phyloP scores from a whole-genome alignment of 2,113 vertebrate genomes.

The Corythaixoides concolor region DNA sequence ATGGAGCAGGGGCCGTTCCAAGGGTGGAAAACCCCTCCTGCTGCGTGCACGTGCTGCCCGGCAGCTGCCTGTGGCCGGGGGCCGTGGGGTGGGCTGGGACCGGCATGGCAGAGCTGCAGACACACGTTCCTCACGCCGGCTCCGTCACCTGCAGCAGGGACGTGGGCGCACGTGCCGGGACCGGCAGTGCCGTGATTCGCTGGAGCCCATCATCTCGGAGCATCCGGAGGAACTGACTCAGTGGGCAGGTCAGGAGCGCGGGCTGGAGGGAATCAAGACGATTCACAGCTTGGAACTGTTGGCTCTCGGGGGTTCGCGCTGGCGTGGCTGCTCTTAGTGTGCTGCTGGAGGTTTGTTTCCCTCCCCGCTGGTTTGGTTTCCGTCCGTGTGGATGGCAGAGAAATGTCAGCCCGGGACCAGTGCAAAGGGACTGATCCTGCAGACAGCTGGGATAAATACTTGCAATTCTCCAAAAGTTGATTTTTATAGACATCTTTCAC shows the following conservation, averaged over 20 bases:
- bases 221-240: background rate
- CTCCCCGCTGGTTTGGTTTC: background rate
- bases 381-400: background rate
- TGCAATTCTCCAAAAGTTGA: background rate
- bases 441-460: background rate
- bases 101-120: too few species aligned
- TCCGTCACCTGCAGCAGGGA: background rate
- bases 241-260: background rate
- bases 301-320: background rate
- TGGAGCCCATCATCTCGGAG: background rate
- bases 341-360: background rate
- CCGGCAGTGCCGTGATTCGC: background rate
- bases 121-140: fast-evolving
- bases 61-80: too few species aligned
- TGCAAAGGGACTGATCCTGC: background rate
- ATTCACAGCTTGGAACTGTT: background rate
- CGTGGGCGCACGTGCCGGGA: fast-evolving
- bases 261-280: background rate
- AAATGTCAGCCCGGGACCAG: background rate
- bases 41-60: too few species aligned
- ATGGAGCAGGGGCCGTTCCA: too few species aligned
- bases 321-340: background rate
- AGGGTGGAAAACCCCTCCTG: background rate
- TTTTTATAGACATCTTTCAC: background rate
- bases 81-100: background rate